Evolutionary conservation across 2,797 vertebrate genomes (phyloP).

Genomic region (Rachycentron canadum): DNA sequence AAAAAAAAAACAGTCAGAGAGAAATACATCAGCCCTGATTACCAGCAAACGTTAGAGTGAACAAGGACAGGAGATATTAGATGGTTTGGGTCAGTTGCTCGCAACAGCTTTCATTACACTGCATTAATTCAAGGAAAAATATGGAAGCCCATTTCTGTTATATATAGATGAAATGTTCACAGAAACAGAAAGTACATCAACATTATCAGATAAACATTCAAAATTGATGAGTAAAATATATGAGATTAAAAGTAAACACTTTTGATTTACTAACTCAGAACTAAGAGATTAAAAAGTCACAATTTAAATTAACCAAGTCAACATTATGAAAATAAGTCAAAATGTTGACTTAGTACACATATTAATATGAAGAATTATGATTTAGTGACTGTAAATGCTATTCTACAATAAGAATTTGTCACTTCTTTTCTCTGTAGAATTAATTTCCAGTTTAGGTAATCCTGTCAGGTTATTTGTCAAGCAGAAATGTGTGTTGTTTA

Average conservation of each 20-base stretch:
- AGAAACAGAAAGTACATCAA: not conserved
- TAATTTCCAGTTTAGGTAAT: not conserved
- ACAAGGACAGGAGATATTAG: not conserved
- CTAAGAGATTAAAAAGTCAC: not conserved
- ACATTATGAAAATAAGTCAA: not conserved
- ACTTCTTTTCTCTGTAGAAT: no score
- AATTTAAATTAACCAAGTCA: not conserved
- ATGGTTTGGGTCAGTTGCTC: conserved; percentile 14
- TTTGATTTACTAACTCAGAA: not conserved
- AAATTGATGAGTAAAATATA: not conserved
- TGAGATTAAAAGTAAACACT: not conserved
- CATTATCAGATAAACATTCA: not conserved
- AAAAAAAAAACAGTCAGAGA: conserved; percentile 35
- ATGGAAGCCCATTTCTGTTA: not conserved
- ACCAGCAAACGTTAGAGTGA: not conserved
- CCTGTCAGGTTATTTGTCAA: conserved; percentile 23
- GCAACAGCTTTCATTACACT: not conserved
- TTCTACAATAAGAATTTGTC: no score
- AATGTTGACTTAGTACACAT: not conserved
- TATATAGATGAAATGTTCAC: not conserved
- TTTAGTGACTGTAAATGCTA: conserved; percentile 13
- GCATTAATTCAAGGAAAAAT: not conserved
- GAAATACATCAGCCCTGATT: conserved; percentile 12
- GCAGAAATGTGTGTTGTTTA: conserved; percentile 43
- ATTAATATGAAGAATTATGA: conserved; percentile 2